Evolutionary conservation across 2,113 vertebrate genomes (phyloP).

Genomic region (Malurus alboscapulatus): DNA sequence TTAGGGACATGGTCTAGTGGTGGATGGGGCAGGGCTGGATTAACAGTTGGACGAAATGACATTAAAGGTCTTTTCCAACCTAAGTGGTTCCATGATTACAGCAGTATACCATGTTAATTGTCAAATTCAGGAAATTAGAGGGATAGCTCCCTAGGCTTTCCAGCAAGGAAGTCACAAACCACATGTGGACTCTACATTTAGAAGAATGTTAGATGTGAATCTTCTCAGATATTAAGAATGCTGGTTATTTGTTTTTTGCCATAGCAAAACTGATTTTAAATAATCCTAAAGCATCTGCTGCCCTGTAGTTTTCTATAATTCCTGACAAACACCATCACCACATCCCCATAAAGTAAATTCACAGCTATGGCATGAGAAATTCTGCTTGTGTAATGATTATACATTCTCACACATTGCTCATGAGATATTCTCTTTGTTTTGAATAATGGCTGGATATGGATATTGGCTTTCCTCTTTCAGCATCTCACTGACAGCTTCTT

Average conservation of each 20-base stretch:
- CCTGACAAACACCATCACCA: neutral
- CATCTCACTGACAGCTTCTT: neutral
- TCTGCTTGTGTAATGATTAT: neutral
- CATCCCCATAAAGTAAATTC: neutral
- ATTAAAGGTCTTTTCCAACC: neutral
- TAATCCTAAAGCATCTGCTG: neutral
- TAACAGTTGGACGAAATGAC: neutral
- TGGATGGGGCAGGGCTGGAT: neutral
- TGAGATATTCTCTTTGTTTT: neutral
- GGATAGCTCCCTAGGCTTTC: neutral
- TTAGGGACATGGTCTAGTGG: neutral
- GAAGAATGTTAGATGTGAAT: neutral
- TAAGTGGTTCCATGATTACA: neutral
- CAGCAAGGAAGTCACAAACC: neutral
- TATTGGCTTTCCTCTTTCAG: neutral
- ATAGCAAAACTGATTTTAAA: neutral
- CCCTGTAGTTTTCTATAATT: neutral
- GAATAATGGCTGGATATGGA: neutral
- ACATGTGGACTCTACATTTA: neutral
- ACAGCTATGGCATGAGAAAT: neutral
- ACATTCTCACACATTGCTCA: neutral
- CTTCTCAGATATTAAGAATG: neutral
- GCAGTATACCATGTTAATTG: neutral
- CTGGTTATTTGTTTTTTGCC: neutral
- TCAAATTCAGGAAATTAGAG: neutral